These are phyloP conservation scores for Antheraea yamamai DNA, from an alignment of 2,888 invertebrate species.

Conservation along the genomic window DNA sequence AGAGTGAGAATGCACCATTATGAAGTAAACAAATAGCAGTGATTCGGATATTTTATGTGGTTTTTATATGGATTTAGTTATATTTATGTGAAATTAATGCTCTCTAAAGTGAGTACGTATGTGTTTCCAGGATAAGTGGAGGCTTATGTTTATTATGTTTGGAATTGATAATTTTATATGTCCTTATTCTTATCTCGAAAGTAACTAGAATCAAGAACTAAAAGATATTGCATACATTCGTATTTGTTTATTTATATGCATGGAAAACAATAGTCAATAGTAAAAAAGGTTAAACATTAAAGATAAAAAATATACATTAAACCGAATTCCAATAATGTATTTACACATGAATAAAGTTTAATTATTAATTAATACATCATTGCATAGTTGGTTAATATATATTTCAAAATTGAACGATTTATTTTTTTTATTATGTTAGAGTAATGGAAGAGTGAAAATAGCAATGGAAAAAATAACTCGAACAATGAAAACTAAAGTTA, in stretches of 20 bases:
- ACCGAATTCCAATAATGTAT: too few relatives aligned
- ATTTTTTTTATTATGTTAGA: too few relatives aligned
- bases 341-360: too few relatives aligned
- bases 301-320: too few relatives aligned
- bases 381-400: too few relatives aligned
- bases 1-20: slow-evolving; percentile 38
- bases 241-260: background rate
- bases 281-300: too few relatives aligned
- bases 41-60: slow-evolving; percentile 55
- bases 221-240: slow-evolving; percentile 1
- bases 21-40: slow-evolving; percentile 33
- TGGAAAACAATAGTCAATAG: too few relatives aligned
- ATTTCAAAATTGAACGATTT: too few relatives aligned
- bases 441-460: too few relatives aligned
- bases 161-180: background rate
- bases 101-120: slow-evolving; percentile 40
- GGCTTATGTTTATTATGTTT: background rate
- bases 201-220: background rate
- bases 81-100: slow-evolving; percentile 52
- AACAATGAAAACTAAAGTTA: too few relatives aligned
- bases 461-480: too few relatives aligned
- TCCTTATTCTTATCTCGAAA: background rate
- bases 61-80: slow-evolving; percentile 35
- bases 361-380: too few relatives aligned
- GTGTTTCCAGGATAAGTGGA: slow-evolving; percentile 18